phyloP scores from a whole-genome alignment of 2,888 invertebrate genomes.

The Nomada flava region DNA sequence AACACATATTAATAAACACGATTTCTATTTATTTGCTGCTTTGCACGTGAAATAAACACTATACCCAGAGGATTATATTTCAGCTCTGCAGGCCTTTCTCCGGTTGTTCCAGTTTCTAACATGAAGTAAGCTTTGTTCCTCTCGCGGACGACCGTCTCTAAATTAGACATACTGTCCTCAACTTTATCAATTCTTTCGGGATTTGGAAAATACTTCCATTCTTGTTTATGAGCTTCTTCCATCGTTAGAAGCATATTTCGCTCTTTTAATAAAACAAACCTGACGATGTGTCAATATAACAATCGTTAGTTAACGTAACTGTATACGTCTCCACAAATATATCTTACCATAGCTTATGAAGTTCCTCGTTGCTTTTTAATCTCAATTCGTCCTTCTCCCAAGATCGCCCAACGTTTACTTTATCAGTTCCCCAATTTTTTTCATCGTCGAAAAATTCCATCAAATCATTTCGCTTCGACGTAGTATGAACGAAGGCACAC shows the following conservation, averaged over 20 bases:
- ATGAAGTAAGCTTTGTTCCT: conserved; percentile 95
- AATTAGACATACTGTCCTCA: conserved; percentile 96
- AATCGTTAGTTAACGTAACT: background rate
- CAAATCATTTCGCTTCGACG: conserved; percentile 85
- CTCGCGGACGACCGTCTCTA: conserved; percentile 96
- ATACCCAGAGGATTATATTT: conserved; percentile 87
- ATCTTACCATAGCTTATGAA: conserved; percentile 97
- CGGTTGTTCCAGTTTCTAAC: conserved; percentile 95
- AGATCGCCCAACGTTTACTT: conserved; percentile 92
- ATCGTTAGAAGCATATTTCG: conserved; percentile 98
- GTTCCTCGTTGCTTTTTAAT: conserved; percentile 96
- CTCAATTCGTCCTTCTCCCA: conserved; percentile 96
- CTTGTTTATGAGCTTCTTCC: conserved; percentile 92
- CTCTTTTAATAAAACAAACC: conserved; percentile 96
- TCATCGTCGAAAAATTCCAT: conserved; percentile 96
- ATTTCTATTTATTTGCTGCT: background rate
- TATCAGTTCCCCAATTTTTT: conserved; percentile 92
- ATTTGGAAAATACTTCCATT: conserved; percentile 91
- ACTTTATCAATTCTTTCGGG: conserved; percentile 98
- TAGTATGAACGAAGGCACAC: conserved; percentile 78
- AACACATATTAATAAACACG: background rate
- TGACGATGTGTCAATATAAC: conserved; percentile 73
- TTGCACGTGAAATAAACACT: background rate
- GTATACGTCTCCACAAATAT: background rate
- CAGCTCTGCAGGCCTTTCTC: conserved; percentile 89